Percentiles rank a stretch among this genome's conserved stretches.
These are phyloP conservation scores for Clarias fuscus DNA, from an alignment of 2,797 vertebrate genomes.

Conservation along the genomic window DNA sequence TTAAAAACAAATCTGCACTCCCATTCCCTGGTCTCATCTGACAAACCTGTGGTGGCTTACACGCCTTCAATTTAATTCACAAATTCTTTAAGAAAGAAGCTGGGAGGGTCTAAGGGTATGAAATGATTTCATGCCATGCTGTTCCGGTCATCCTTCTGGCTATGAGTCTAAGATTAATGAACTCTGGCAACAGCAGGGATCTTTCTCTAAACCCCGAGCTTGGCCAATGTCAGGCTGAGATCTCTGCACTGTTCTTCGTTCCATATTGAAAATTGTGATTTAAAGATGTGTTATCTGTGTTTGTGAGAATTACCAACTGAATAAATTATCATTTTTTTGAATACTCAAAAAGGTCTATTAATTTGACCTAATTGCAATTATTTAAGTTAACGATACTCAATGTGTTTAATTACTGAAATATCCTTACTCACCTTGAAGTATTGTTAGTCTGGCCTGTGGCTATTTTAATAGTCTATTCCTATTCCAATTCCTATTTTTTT, in stretches of 20 bases:
- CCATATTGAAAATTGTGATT: not conserved
- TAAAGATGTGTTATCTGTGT: not conserved
- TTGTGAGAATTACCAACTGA: not conserved
- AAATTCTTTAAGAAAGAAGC: constrained; percentile 37
- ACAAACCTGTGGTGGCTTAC: not conserved
- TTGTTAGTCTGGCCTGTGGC: not conserved
- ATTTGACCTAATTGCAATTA: too few species aligned
- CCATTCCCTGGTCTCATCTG: not conserved
- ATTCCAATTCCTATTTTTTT: too few species aligned
- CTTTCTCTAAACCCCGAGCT: constrained; percentile 18
- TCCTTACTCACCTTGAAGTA: not conserved
- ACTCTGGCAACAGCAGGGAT: constrained; percentile 18
- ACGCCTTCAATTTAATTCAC: constrained; percentile 36
- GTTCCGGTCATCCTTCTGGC: not conserved
- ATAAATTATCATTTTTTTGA: not conserved
- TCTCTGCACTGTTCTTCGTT: not conserved
- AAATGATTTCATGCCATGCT: constrained; percentile 26
- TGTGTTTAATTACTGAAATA: too few species aligned
- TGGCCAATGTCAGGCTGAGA: not conserved
- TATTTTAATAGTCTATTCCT: not conserved
- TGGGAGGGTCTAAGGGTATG: not conserved
- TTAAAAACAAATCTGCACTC: constrained; percentile 15
- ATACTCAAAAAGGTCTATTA: too few species aligned
- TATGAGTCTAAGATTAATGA: constrained; percentile 43
- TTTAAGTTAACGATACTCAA: too few species aligned